These are phyloP conservation scores for Catocala nupta DNA, from an alignment of 2,888 invertebrate species.

Conservation along the genomic window DNA sequence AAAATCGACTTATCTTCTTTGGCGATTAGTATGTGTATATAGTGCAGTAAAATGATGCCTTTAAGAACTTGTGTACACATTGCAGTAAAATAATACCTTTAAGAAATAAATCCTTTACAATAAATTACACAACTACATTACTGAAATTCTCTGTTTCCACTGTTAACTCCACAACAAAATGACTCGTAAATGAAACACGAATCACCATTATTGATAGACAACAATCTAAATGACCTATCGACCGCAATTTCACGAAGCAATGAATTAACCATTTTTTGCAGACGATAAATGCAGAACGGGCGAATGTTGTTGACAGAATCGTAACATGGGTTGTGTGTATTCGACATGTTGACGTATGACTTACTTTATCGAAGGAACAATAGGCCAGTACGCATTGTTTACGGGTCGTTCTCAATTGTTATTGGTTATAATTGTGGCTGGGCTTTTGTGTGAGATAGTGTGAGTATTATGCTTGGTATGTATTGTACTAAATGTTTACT, in stretches of 20 bases:
- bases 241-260: conserved; percentile 32
- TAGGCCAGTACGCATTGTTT: conserved; percentile 29
- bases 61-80: too few relatives aligned
- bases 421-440: conserved; percentile 22
- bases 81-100: too few relatives aligned
- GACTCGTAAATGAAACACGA: neutral
- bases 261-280: conserved; percentile 36
- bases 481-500: too few relatives aligned
- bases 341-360: conserved; percentile 50
- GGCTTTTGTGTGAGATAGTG: neutral
- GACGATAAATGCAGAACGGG: conserved; percentile 40
- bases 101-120: too few relatives aligned
- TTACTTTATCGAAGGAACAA: conserved; percentile 45
- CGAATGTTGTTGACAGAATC: conserved; percentile 45
- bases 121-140: too few relatives aligned
- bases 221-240: conserved; percentile 13
- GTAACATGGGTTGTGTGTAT: conserved; percentile 46
- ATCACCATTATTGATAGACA: conserved; percentile 4
- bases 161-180: neutral
- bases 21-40: too few relatives aligned
- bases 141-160: too few relatives aligned
- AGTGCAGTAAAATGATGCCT: too few relatives aligned
- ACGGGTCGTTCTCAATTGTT: conserved; percentile 21
- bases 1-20: too few relatives aligned
- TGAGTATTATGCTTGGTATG: conserved; percentile 4